These are phyloP conservation scores for Stenchaetothrips biformis DNA, from an alignment of 2,888 invertebrate genomes.

Conservation along the genomic window DNA sequence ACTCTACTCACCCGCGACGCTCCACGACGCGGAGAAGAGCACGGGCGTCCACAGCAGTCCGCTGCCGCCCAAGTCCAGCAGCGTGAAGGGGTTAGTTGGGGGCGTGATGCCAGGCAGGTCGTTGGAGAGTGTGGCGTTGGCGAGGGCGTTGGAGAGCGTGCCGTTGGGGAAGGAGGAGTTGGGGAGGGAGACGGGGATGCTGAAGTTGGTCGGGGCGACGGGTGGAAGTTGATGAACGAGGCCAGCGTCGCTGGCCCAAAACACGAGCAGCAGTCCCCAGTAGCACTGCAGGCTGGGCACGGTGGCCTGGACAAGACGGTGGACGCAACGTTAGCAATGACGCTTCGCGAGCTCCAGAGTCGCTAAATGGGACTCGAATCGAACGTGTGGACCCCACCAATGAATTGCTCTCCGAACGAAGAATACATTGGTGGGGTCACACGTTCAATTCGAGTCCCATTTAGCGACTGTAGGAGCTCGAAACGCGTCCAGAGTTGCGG, in stretches of 20 bases:
- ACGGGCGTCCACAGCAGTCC: not conserved
- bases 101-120: not conserved
- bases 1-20: not conserved
- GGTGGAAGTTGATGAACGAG: too few relatives aligned
- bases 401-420: too few relatives aligned
- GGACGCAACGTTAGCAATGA: too few relatives aligned
- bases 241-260: not conserved
- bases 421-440: too few relatives aligned
- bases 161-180: not conserved
- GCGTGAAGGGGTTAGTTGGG: not conserved
- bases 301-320: not conserved
- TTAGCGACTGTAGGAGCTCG: too few relatives aligned
- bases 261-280: not conserved
- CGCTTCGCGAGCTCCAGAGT: too few relatives aligned
- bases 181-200: too few relatives aligned
- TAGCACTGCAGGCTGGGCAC: conserved; percentile 19
- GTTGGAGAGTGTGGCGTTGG: not conserved
- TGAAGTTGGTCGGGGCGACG: too few relatives aligned
- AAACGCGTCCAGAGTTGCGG: too few relatives aligned
- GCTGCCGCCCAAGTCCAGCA: not conserved
- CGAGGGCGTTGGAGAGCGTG: not conserved
- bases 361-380: too few relatives aligned
- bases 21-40: not conserved
- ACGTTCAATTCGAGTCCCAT: too few relatives aligned
- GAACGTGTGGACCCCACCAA: too few relatives aligned